Conservation (phyloP, 2,888 invertebrate genomes). For the Chrysolina oricalcia region DNA sequence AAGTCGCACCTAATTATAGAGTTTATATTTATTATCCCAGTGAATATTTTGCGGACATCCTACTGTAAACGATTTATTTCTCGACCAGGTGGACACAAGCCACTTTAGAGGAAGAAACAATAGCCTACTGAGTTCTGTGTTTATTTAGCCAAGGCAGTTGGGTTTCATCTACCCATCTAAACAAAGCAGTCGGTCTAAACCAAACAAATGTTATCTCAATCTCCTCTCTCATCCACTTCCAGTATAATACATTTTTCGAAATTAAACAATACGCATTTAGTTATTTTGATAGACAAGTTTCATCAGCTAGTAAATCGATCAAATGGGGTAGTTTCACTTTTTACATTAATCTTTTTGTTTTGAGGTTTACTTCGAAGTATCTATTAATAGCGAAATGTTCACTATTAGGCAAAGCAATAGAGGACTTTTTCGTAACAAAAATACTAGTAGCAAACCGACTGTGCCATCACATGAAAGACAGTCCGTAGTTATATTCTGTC, state of each 20-base stretch:
- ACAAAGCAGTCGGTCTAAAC: constrained; percentile 62
- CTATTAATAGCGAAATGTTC: not conserved
- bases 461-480: no score
- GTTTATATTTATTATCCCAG: constrained; percentile 49
- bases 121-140: constrained; percentile 66
- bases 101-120: constrained; percentile 68
- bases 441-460: no score
- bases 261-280: constrained; percentile 22
- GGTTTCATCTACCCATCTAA: constrained; percentile 66
- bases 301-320: constrained; percentile 1
- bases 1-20: constrained; percentile 39
- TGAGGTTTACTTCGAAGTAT: not conserved
- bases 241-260: constrained; percentile 19
- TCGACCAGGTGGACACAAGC: constrained; percentile 68
- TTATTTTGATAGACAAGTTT: not conserved
- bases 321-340: not conserved
- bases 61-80: constrained; percentile 57
- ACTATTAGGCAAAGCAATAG: no score
- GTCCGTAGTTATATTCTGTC: no score
- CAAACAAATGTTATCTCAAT: constrained; percentile 59
- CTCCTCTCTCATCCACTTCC: constrained; percentile 31
- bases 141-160: constrained; percentile 69
- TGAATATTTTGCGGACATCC: constrained; percentile 53
- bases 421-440: no score
- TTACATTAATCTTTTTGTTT: not conserved